A percentile compares a stretch with the other conserved stretches of the same genome.
phyloP scores from a whole-genome alignment of 1,140 invertebrate genomes.

The Bombus affinis region DNA sequence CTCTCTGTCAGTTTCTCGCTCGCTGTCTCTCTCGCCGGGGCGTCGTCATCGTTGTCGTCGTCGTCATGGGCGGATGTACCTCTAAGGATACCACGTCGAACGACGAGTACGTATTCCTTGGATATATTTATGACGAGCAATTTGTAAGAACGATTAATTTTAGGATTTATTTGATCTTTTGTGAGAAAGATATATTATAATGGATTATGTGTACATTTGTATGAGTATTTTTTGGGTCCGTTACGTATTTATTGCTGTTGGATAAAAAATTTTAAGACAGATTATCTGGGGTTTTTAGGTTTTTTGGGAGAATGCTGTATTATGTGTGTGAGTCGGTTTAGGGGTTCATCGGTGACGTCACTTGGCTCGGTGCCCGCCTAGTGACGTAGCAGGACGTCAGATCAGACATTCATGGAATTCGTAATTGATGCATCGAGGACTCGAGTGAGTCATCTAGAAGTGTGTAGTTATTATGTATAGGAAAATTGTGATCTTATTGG shows the following conservation, averaged over 20 bases:
- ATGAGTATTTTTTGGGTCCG: too few relatives aligned
- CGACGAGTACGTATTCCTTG: constrained; percentile 78
- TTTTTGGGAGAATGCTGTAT: not conserved
- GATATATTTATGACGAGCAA: not conserved
- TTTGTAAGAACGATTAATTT: not conserved
- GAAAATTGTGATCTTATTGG: not conserved
- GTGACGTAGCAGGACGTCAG: constrained; percentile 19
- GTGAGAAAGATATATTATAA: too few relatives aligned
- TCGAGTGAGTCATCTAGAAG: not conserved
- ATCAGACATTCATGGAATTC: constrained; percentile 34
- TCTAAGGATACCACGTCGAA: constrained; percentile 80
- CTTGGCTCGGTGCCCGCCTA: constrained; percentile 15
- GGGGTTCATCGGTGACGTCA: constrained; percentile 30
- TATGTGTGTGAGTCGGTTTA: not conserved
- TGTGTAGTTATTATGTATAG: not conserved
- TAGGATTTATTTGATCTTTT: not conserved
- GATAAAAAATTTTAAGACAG: not conserved
- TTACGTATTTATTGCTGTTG: not conserved
- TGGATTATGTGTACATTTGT: too few relatives aligned
- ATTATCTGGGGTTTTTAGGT: not conserved
- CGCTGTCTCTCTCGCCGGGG: constrained; percentile 45
- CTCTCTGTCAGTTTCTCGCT: constrained; percentile 5
- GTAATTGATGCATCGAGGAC: constrained; percentile 5
- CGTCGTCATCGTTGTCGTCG: constrained; percentile 47
- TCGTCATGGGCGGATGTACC: constrained; percentile 79